Base-by-base conservation (phyloP, 2,113 vertebrate genomes). In the Macheiramphus alcinus region DNA sequence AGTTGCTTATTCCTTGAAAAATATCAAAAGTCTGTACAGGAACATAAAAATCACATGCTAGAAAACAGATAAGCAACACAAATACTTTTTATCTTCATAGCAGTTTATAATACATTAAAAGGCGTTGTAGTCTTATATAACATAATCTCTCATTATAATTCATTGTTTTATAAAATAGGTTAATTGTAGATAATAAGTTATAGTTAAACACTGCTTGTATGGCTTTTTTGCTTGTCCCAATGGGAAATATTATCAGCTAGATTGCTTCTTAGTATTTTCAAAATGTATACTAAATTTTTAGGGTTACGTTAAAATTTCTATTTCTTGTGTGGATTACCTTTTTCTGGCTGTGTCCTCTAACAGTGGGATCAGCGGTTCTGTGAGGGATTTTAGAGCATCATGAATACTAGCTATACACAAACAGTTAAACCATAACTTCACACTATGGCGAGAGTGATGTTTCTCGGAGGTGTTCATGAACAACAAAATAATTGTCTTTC, bases 1-100 rank as follows among this genome's bases (percentile, higher is more conserved):
- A 81, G 20, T 9, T 56, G 8, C 3, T 67, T 76, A 42, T 70
- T 88, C 18, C 38, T 58, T n/a, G 22, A 86, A 94, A 90, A 80
- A 71, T 43, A 32, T 8, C 16, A n/a, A 4, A 82, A 47, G 3
- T 38, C 10, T 79, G 11, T 79, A 50, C 1, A 0, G 1, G 12
- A 52, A 26, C 3, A 53, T 29, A 56, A 91, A 92, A 79, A 65
- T 29, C 14, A 32, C 6, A 21, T 36, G 9, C 10, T 52, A 63
- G 40, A 87, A 84, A 84, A 76, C 7, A 76, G 29, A 62, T 38
- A 74, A 58, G 7, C 16, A 29, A 80, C 16, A 63, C 8, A 90
- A 80, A 53, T 61, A 17, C 4, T 32, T 66, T 85, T 76, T 52
- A 67, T 73, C 56, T 95, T 86, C 42, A 31, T 27, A 48, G 27